These are phyloP conservation scores for Buphagus erythrorhynchus DNA, from an alignment of 2,797 vertebrate genomes.

Conservation along the genomic window DNA sequence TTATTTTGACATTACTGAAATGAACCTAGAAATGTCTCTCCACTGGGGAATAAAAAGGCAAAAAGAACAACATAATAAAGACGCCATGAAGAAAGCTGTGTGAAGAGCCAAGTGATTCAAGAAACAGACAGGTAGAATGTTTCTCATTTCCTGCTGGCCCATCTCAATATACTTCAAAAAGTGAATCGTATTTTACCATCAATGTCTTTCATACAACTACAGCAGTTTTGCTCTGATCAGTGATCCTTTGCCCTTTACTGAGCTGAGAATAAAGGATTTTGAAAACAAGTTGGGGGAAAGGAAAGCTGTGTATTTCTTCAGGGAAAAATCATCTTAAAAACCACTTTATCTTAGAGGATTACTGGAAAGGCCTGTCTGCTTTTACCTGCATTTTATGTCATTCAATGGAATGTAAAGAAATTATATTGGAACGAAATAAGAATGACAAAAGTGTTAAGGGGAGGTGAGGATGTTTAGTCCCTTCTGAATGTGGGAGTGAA, in stretches of 20 bases:
- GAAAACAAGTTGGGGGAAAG: not conserved
- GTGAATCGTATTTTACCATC: constrained; percentile 59
- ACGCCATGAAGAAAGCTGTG: constrained; percentile 40
- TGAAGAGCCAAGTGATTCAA: constrained; percentile 63
- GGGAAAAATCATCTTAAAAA: not conserved
- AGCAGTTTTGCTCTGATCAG: constrained; percentile 45
- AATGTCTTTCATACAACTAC: not conserved
- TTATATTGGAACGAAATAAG: not conserved
- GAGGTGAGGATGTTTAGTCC: not conserved
- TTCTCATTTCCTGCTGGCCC: constrained; percentile 76
- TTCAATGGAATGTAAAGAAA: not conserved
- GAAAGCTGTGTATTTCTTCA: constrained; percentile 16
- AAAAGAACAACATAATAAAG: constrained; percentile 60
- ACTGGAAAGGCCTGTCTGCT: not conserved
- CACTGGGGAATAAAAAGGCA: constrained; percentile 55
- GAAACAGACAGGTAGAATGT: constrained; percentile 68
- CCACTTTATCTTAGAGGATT: not conserved
- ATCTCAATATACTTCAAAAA: constrained; percentile 66
- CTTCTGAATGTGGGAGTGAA: not conserved
- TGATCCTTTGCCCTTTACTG: constrained; percentile 57
- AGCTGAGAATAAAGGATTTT: constrained; percentile 23
- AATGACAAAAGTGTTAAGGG: not conserved
- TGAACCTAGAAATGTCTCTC: constrained; percentile 65
- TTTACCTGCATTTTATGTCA: not conserved
- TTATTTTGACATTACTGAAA: constrained; percentile 78